Percentiles rank a stretch among this genome's conserved stretches.
These are phyloP conservation scores for Tribolium madens DNA, from an alignment of 1,140 invertebrate genomes.

Conservation along the genomic window DNA sequence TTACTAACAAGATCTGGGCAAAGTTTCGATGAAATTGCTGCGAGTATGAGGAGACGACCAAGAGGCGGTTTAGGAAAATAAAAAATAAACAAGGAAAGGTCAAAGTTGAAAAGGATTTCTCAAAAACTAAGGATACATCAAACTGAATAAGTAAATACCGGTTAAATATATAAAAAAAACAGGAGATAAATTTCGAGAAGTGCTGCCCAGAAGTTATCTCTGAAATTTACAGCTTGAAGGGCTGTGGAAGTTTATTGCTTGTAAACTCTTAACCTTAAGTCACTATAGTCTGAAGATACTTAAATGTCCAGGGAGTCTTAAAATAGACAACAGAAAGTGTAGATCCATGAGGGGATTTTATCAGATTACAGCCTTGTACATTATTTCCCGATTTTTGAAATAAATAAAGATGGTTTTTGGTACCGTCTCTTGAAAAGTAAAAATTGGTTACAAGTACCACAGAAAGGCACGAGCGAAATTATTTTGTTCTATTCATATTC, in stretches of 20 bases:
- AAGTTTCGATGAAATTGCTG: slow-evolving; percentile 14
- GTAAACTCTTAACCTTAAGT: background rate
- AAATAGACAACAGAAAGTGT: background rate
- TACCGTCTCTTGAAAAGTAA: too few relatives aligned
- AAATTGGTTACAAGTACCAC: too few relatives aligned
- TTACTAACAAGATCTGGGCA: background rate
- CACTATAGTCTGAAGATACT: background rate
- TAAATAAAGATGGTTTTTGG: too few relatives aligned
- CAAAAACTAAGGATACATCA: too few relatives aligned
- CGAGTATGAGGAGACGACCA: background rate
- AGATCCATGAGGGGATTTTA: too few relatives aligned
- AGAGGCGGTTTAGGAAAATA: background rate
- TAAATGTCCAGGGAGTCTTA: background rate
- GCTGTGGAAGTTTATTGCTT: background rate
- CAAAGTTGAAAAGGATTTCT: background rate
- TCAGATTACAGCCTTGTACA: too few relatives aligned
- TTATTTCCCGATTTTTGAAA: too few relatives aligned
- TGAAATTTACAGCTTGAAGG: background rate
- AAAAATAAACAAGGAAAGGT: background rate
- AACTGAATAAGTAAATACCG: too few relatives aligned
- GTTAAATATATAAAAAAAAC: too few relatives aligned
- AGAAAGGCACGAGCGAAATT: too few relatives aligned
- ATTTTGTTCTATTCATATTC: too few relatives aligned
- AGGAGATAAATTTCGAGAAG: background rate
- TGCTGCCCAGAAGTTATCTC: background rate